Evolutionary conservation across 1,140 invertebrate species (phyloP), one percentile per base, ranked within the genome.

Genomic region (Reticulitermes speratus): DNA sequence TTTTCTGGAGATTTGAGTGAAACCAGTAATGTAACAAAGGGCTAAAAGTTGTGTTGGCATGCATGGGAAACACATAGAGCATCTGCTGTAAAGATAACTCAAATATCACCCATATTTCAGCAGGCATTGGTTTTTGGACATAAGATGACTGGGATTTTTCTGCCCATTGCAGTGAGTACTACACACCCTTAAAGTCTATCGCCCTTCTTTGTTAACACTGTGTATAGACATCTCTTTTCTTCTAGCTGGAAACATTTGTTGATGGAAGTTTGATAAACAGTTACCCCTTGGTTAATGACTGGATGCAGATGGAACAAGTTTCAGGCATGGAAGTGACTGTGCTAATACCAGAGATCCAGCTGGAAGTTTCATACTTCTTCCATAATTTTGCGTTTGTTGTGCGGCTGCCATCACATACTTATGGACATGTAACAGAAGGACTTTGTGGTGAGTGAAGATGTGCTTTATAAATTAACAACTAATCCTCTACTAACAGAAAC

Each of bases 341-440:
- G 14, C 87, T 91, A n/a, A 88, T 93, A 32, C 89, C 89, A 16
- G 52, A 86, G 16, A 87, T 88, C 25, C 86, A 88, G 52, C 65
- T 87, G 14, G 86, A 86, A 48, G 87, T 87, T 23, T 52, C 86
- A 38, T 87, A 84, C 82, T 87, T 84, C 44, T 84, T 52, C 52
- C 52, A 87, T 32, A 87, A 84, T 82, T 87, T 75, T 69, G 93
- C 92, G 25, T 95, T 96, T 87, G 91, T 90, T 0, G 90, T 97
- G 3, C 93, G 92, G 86, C 65, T 94, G 7, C 96, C 96, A 0
- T 96, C 96, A 1, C 93, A 94, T 83, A 91, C 94, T 38, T 97
- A 96, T 90, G 93, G 92, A 23, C 94, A 94, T 86, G 93, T 93
- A 85, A 94, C 95, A 52, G 95, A 96, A 90, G 96, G 96, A 69